Base-by-base conservation (phyloP, 2,113 vertebrate genomes). In the Mugil cephalus region DNA sequence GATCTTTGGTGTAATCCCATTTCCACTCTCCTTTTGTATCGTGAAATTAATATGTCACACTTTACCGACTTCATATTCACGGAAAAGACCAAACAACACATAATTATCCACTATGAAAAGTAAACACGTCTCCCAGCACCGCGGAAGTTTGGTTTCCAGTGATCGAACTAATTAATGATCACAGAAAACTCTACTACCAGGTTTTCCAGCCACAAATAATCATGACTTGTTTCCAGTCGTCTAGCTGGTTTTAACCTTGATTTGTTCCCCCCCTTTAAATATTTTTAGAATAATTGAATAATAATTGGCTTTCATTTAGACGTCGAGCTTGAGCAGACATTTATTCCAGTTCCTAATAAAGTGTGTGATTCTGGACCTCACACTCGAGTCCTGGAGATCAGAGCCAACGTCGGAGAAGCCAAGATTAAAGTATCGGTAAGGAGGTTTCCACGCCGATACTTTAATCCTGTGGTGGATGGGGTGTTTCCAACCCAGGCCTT, bases 201-300 rank as follows among this genome's bases (percentile, higher is more conserved):
- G 6, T 3, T 56, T 45, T 70, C 38, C 12, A 1, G 2, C 4
- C 36, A 15, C 52, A 51, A 3, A 30, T 10, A 64, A 45, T 38
- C 12, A 39, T 2, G 24, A 35, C 21, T 13, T 36, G 58, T 51
- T 69, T 70, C 39, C 45, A 36, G 45, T 55, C 42, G 51, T 42
- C 18, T 14, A 19, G n/a, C 43, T 11, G 12, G 9, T 55, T 55
- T 47, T 24, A 63, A 64, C 11, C 8, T 39, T 24, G 21, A 43
- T 1, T 67, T 50, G 47, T 45, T 19, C 45, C 17, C 60, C 13
- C 13, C 8, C 24, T 30, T n/a, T 30, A 61, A 9, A 4, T 4
- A 24, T 46, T 42, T 1, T 66, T 36, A 65, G 35, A 30, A 9
- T 8, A 50, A 14, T 61, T 39, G 8, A n/a, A 18, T 38, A 42